phyloP scores from a whole-genome alignment of 2,888 invertebrate genomes.

The Meteorus cinctellus region DNA sequence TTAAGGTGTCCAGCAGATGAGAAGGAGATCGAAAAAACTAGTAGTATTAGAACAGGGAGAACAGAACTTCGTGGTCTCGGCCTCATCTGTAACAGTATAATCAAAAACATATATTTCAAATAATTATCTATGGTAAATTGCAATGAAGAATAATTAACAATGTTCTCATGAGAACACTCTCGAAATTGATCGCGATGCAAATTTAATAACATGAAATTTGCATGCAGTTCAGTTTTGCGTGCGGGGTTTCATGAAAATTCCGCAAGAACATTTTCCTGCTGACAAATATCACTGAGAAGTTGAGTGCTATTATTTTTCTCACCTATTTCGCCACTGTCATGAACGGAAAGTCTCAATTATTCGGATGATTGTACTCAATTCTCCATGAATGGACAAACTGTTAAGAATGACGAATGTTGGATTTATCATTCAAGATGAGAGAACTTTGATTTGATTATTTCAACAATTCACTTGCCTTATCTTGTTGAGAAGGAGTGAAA shows the following conservation, averaged over 20 bases:
- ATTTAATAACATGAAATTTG: too few species aligned
- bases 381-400: neutral
- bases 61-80: slow-evolving; percentile 53
- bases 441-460: slow-evolving; percentile 44
- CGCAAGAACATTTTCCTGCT: too few species aligned
- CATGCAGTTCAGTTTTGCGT: too few species aligned
- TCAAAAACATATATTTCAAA: neutral
- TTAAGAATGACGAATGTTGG: slow-evolving; percentile 29
- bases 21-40: slow-evolving; percentile 54
- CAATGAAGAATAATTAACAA: neutral
- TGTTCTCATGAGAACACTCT: neutral
- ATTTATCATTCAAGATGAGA: slow-evolving; percentile 28
- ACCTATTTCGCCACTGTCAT: too few species aligned
- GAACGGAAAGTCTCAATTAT: too few species aligned
- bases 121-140: neutral
- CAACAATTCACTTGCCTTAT: slow-evolving; percentile 23
- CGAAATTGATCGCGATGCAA: too few species aligned
- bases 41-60: slow-evolving; percentile 54
- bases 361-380: too few species aligned
- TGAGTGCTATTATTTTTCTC: too few species aligned
- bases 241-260: too few species aligned
- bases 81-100: slow-evolving; percentile 61
- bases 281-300: too few species aligned
- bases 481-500: slow-evolving; percentile 9
- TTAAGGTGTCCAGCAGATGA: slow-evolving; percentile 56